phyloP scores from a whole-genome alignment of 2,113 vertebrate species.

The Thomomys bottae region DNA sequence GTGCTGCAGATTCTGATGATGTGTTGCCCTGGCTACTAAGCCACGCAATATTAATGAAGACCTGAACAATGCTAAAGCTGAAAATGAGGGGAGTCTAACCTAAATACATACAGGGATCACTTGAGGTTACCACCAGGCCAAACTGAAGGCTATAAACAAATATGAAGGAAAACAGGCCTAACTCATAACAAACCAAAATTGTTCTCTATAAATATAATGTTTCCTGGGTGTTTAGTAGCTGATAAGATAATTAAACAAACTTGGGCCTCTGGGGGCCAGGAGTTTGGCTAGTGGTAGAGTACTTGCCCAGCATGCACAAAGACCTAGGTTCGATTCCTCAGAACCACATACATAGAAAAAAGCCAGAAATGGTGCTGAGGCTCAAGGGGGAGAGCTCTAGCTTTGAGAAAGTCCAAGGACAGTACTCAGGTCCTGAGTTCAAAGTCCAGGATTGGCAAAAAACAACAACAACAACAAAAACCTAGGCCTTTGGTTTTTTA shows the following conservation, averaged over 20 bases:
- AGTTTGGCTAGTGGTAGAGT: too few species aligned
- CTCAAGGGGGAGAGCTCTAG: too few species aligned
- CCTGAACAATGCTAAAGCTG: neutral
- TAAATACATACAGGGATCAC: neutral
- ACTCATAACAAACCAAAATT: neutral
- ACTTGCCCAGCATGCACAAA: too few species aligned
- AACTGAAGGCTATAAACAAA: neutral
- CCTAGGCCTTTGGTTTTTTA: neutral
- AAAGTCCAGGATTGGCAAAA: too few species aligned
- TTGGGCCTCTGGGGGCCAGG: neutral
- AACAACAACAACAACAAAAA: too few species aligned
- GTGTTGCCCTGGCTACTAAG: neutral
- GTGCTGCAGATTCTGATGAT: neutral
- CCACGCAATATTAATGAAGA: neutral
- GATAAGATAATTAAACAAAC: neutral
- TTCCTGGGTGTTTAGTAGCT: neutral
- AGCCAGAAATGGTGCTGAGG: too few species aligned
- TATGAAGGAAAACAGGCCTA: neutral
- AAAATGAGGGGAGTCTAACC: neutral
- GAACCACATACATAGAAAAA: too few species aligned
- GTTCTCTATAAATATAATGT: neutral
- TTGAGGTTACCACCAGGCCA: neutral
- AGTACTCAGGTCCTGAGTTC: too few species aligned
- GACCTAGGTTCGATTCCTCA: too few species aligned
- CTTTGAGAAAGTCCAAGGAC: too few species aligned